A percentile compares a stretch with the other conserved stretches of the same genome.
Conservation (phyloP, 2,888 invertebrate species). For the Ichneumon xanthorius region DNA sequence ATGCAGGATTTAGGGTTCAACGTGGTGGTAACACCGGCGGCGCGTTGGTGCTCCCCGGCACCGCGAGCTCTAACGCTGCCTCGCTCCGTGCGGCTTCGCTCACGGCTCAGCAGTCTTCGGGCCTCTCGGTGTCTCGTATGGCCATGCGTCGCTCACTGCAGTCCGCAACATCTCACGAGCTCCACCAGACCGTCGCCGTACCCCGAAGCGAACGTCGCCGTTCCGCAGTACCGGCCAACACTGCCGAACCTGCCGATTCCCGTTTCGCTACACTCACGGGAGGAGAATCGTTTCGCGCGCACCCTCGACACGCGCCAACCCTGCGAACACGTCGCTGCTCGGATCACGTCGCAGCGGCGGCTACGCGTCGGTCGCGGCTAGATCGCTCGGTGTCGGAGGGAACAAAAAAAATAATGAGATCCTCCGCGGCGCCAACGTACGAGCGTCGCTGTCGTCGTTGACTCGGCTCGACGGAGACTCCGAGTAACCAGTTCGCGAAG, state of each 20-base stretch:
- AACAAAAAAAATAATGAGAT: neutral
- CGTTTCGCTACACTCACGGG: neutral
- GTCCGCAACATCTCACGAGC: slow-evolving; percentile 64
- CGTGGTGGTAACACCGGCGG: slow-evolving; percentile 66
- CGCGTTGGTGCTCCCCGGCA: slow-evolving; percentile 58
- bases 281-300: neutral
- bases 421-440: neutral
- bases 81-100: slow-evolving; percentile 62
- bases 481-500: neutral
- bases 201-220: slow-evolving; percentile 27
- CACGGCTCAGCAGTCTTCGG: slow-evolving; percentile 73
- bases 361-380: neutral
- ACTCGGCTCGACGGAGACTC: neutral
- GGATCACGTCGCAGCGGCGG: neutral
- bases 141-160: slow-evolving; percentile 77
- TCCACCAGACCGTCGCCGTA: slow-evolving; percentile 58
- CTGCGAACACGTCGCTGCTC: neutral
- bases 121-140: slow-evolving; percentile 76
- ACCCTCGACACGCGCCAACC: slow-evolving; percentile 13
- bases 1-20: slow-evolving; percentile 78
- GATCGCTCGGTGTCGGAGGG: neutral
- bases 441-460: too few species aligned
- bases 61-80: slow-evolving; percentile 53
- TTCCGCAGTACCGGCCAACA: slow-evolving; percentile 1
- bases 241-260: neutral